Base-by-base conservation (phyloP, 2,888 invertebrate species). In the Quadriops clusia region DNA sequence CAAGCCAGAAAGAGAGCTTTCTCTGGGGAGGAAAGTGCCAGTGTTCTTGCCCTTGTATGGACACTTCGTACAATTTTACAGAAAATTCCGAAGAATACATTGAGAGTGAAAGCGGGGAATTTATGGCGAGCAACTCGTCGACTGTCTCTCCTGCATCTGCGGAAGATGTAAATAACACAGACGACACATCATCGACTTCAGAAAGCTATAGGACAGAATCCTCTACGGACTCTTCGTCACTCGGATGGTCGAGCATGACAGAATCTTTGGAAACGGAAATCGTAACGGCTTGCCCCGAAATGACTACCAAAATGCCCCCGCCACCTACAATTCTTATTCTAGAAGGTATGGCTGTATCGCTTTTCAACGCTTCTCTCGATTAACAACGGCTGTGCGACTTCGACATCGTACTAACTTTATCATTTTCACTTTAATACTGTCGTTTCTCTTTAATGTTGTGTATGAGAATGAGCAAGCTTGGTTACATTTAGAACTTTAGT, bases 261-360 rank as follows among this genome's bases (percentile, higher is more conserved):
- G n/a, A n/a, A n/a, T n/a, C n/a, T n/a, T n/a, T n/a, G n/a, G n/a
- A n/a, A n/a, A n/a, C n/a, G 38, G 35, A 32, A 33, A 44, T 42
- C 14, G 37, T 37, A 38, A 42, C 44, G 30, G 37, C 45, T 32
- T 60, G 61, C 55, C 58, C 53, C 41, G 62, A 54, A 41, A 45
- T 53, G 28, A 61, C 59, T 26, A 64, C 62, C 45, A 65, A 68
- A 57, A 63, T 71, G 44, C 66, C 72, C 56, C 67, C 73, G 56
- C 68, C 76, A 61, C 75, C 73, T 54, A 67, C 80, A 59, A 82
- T 85, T 64, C 74, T 85, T 53, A 80, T 85, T 57, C 68, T 85
- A 56, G 84, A 85, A 85, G 85, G 85, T 85, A 70, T 63, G 60
- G 36, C 26, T 39, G 37, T 30, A 18, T n/a, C 18, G 18, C 18